Percentiles rank a stretch among this genome's conserved stretches.
Conservation (phyloP, 1,140 invertebrate genomes). For the Philopotamus ludificatus region DNA sequence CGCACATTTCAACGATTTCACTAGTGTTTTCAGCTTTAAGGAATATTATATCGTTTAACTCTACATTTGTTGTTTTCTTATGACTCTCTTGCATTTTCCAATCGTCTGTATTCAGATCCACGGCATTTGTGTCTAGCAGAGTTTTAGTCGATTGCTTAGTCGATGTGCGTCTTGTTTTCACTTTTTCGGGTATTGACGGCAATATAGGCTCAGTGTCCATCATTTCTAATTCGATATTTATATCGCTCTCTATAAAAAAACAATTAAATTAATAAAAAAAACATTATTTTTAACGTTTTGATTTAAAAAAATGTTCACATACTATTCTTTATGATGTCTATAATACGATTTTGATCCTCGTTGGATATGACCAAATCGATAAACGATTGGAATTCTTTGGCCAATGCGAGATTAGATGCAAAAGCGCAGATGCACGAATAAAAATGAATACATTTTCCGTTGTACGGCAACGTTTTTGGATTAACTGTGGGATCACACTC, state of each 20-base stretch:
- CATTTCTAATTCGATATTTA: not conserved
- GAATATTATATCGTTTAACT: conserved; percentile 31
- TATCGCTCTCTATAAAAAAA: not conserved
- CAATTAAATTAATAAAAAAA: too few species aligned
- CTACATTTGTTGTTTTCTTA: not conserved
- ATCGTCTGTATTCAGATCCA: conserved; percentile 32
- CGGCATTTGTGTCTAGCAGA: conserved; percentile 29
- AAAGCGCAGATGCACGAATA: conserved; percentile 80
- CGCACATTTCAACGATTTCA: conserved; percentile 31
- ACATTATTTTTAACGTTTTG: too few species aligned
- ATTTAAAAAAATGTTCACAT: too few species aligned
- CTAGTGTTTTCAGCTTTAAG: conserved; percentile 29
- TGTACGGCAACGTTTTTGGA: not conserved
- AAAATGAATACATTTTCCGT: conserved; percentile 59
- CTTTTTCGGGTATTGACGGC: conserved; percentile 22
- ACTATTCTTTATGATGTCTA: too few species aligned
- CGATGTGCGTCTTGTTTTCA: conserved; percentile 14
- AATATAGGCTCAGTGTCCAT: conserved; percentile 13
- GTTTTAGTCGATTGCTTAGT: conserved; percentile 28
- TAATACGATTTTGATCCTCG: not conserved
- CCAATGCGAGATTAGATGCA: conserved; percentile 68
- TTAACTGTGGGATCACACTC: not conserved
- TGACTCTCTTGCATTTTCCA: too few species aligned
- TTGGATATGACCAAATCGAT: conserved; percentile 51
- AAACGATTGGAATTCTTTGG: conserved; percentile 69